Conservation (phyloP, 2,888 invertebrate species). For the Nomada fucata region DNA sequence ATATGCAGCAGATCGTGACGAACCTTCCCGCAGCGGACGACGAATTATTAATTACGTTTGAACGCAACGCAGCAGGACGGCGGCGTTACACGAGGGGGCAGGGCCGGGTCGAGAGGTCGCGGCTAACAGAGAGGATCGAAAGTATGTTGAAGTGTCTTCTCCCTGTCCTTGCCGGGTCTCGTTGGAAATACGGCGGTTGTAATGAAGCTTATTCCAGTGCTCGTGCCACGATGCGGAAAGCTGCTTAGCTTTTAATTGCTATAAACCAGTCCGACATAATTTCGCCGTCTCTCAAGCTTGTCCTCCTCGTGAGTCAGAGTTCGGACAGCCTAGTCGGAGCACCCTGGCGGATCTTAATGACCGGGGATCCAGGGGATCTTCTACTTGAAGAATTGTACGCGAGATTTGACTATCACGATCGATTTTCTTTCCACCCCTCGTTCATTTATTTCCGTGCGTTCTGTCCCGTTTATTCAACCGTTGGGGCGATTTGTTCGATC, state of each 20-base stretch:
- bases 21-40: too few species aligned
- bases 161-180: conserved; percentile 5
- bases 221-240: conserved; percentile 26
- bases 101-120: conserved; percentile 6
- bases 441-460: background rate
- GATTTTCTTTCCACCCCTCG: background rate
- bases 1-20: too few species aligned
- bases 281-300: conserved; percentile 24
- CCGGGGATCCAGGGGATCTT: background rate
- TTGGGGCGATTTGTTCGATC: background rate
- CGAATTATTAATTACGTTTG: too few species aligned
- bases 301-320: conserved; percentile 36
- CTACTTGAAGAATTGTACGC: conserved; percentile 2
- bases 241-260: conserved; percentile 61
- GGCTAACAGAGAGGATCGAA: conserved; percentile 55
- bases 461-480: background rate
- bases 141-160: conserved; percentile 51
- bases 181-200: conserved; percentile 34
- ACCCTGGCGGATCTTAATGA: conserved; percentile 21
- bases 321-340: conserved; percentile 7
- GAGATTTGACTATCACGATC: background rate
- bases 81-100: background rate
- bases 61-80: too few species aligned
- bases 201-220: conserved; percentile 49
- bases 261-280: conserved; percentile 53